Percentiles rank a stretch among this genome's conserved stretches.
Evolutionary conservation across 2,797 vertebrate genomes (phyloP).

Genomic region (Thamnophis elegans): DNA sequence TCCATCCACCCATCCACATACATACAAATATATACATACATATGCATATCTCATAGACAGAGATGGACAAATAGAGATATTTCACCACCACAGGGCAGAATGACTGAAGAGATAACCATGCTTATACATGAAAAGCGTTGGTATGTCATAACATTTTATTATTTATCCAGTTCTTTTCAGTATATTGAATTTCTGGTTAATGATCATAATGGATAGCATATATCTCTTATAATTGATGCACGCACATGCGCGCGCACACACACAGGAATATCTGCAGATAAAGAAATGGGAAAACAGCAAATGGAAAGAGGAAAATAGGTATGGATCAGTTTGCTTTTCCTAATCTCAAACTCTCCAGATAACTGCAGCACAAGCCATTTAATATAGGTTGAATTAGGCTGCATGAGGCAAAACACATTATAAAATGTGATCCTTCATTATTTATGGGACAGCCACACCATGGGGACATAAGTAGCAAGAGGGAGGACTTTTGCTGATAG

Average conservation of each 20-base stretch:
- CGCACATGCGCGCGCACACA: accelerated
- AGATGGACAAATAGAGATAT: background rate
- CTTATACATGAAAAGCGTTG: background rate
- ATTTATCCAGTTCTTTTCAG: background rate
- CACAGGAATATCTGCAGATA: background rate
- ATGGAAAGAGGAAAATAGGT: background rate
- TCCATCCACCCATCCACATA: background rate
- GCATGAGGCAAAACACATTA: background rate
- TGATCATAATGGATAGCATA: background rate
- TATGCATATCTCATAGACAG: background rate
- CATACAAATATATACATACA: background rate
- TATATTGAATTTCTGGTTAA: background rate
- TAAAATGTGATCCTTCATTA: background rate
- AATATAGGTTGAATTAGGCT: background rate
- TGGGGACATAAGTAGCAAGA: background rate
- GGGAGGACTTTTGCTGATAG: background rate
- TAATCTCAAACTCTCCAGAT: background rate
- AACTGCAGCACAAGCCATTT: background rate
- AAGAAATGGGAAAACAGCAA: background rate
- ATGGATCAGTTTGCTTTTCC: background rate
- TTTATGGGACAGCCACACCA: background rate
- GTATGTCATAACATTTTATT: background rate
- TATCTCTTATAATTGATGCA: background rate
- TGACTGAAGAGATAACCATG: background rate
- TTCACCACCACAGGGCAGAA: background rate